A percentile compares a stretch with the other conserved stretches of the same genome.
Evolutionary conservation across 2,888 invertebrate species (phyloP).

Genomic region (Leucoptera coffeella): DNA sequence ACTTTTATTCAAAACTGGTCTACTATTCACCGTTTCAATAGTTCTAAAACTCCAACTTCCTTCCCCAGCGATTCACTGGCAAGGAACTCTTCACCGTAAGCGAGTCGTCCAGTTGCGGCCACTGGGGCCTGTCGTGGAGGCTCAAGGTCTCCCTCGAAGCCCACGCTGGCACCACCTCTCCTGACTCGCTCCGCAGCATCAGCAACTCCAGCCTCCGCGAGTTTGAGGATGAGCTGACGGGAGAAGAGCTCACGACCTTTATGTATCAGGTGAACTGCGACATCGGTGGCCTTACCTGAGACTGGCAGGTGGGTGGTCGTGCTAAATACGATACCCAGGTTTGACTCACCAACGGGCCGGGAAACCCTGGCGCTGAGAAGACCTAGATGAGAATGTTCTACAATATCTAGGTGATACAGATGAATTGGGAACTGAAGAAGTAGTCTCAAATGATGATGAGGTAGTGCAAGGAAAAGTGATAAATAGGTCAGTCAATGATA

Average conservation of each 20-base stretch:
- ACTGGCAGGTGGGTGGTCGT: no score
- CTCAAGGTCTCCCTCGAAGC: slow-evolving; percentile 15
- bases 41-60: neutral
- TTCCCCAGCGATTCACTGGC: slow-evolving; percentile 22
- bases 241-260: slow-evolving; percentile 61
- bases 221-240: slow-evolving; percentile 62
- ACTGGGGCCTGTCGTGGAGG: slow-evolving; percentile 25
- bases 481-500: no score
- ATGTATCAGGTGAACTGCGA: slow-evolving; percentile 61
- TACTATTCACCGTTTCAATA: no score
- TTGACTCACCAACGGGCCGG: no score
- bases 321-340: no score
- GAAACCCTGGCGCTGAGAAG: no score
- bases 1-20: no score
- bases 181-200: slow-evolving; percentile 51
- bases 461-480: no score
- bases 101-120: slow-evolving; percentile 27
- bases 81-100: slow-evolving; percentile 26
- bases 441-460: no score
- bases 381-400: no score
- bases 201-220: slow-evolving; percentile 73
- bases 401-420: neutral
- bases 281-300: slow-evolving; percentile 36
- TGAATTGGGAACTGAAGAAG: neutral
- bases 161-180: slow-evolving; percentile 26